Evolutionary conservation across 2,888 invertebrate genomes (phyloP), one percentile per base, ranked within the genome.

Genomic region (Bhutanitis thaidina): DNA sequence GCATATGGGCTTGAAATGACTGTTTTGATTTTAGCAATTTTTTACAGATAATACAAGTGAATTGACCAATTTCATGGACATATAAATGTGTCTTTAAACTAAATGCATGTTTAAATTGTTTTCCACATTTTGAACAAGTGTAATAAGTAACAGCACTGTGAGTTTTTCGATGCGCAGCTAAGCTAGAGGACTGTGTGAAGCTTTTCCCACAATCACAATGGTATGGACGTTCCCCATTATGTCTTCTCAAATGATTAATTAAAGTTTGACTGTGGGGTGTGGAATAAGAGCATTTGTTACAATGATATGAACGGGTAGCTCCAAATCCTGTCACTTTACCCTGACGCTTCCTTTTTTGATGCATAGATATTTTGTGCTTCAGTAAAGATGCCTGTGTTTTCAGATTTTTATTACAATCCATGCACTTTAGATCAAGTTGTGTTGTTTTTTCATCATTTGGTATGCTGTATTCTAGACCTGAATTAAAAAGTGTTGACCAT

Each of bases 51-150:
- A 61, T 69, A 60, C 90, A 90, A 10, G 61, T 54, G 55, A 74
- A 86, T 34, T 69, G 67, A 4, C 78, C 83, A 61, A 29, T 67
- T 52, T 76, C 77, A 69, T 90, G 90, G 1, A 90, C 89, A 51
- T 64, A 64, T 43, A 74, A 61, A 51, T 90, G 90, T 37, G 77
- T 83, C 60, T 85, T 87, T 40, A 89, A 65, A 44, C 85, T 69
- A 58, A 78, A 85, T 36, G 82, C 75, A 67, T 86, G 84, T 68
- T 90, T 90, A 55, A 90, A 90, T 65, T 90, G 89, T 61, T 85
- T 90, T 0, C 90, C 90, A 73, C 90, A 90, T 30, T 68, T 58
- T 3, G 80, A 65, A 59, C 90, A 90, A 8, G 83, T 87, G 47
- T 72, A 88, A 56, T 74, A 81, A 52, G 77, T 80, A 25, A 64